Conservation (phyloP, 2,888 invertebrate species). For the Balanococcus diminutus region DNA sequence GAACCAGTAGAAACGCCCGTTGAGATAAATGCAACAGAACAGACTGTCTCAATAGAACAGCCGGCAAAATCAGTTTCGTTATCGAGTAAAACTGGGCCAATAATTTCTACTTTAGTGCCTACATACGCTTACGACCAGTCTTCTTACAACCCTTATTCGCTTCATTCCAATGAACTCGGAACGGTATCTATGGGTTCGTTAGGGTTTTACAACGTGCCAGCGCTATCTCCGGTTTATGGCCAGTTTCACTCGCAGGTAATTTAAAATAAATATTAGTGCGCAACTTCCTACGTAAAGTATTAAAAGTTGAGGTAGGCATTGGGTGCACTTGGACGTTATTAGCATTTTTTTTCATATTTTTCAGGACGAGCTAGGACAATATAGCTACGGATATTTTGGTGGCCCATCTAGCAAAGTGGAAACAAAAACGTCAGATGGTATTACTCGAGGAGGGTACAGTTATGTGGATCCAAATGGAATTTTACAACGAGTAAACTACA, state of each 20-base stretch:
- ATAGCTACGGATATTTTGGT: constrained; percentile 61
- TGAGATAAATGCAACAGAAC: not conserved
- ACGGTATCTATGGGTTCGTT: constrained; percentile 39
- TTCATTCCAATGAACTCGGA: not conserved
- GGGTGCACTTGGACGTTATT: too few relatives aligned
- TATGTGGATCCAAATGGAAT: constrained; percentile 72
- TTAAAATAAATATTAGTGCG: not conserved
- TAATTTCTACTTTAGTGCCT: not conserved
- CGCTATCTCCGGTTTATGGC: constrained; percentile 57
- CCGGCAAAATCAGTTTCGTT: not conserved
- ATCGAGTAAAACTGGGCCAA: not conserved
- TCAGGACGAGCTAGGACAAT: constrained; percentile 62
- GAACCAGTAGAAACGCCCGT: not conserved
- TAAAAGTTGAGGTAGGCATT: too few relatives aligned
- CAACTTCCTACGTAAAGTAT: too few relatives aligned
- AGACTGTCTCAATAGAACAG: not conserved
- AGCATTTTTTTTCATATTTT: too few relatives aligned
- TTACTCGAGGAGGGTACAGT: constrained; percentile 67
- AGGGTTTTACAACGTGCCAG: not conserved
- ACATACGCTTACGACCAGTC: constrained; percentile 4
- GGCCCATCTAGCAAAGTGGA: constrained; percentile 59
- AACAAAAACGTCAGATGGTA: constrained; percentile 62
- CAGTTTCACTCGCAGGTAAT: constrained; percentile 59
- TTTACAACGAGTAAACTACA: constrained; percentile 70
- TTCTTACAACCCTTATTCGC: not conserved